Evolutionary conservation across 2,888 invertebrate species (phyloP).

Genomic region (Eristalis intricaria): DNA sequence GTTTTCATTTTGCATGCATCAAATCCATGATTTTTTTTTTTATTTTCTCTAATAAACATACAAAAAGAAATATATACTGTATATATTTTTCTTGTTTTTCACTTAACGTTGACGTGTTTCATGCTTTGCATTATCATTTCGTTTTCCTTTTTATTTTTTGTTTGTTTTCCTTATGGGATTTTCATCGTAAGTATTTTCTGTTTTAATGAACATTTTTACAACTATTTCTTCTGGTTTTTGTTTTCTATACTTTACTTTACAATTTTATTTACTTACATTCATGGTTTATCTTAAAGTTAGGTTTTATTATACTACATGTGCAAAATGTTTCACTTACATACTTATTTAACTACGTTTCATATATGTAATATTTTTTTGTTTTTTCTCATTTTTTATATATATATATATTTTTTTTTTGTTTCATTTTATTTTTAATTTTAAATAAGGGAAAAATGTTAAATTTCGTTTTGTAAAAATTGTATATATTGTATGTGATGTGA

Average conservation of each 20-base stretch:
- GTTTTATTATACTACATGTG: constrained; percentile 70
- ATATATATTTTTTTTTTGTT: constrained; percentile 1
- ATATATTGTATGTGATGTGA: constrained; percentile 72
- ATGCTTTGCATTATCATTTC: constrained; percentile 64
- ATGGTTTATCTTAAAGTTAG: constrained; percentile 58
- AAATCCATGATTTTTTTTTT: constrained; percentile 64
- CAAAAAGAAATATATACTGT: constrained; percentile 70
- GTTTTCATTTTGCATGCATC: constrained; percentile 66
- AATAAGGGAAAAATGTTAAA: constrained; percentile 68
- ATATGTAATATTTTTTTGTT: constrained; percentile 49
- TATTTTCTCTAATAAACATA: constrained; percentile 71
- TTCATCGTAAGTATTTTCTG: constrained; percentile 32
- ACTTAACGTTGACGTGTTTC: constrained; percentile 50
- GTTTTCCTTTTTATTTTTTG: constrained; percentile 4
- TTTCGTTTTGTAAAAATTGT: constrained; percentile 72
- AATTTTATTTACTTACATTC: constrained; percentile 70
- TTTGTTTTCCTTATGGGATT: constrained; percentile 38
- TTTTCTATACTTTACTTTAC: constrained; percentile 38
- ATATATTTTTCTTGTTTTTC: constrained; percentile 48
- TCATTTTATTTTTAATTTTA: constrained; percentile 31
- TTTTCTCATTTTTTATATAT: constrained; percentile 44
- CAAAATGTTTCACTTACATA: constrained; percentile 70
- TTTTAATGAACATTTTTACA: constrained; percentile 71
- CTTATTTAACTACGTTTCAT: constrained; percentile 63
- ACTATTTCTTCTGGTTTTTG: constrained; percentile 34